Evolutionary conservation across 2,888 invertebrate species (phyloP).

Genomic region (Orthosia gothica): DNA sequence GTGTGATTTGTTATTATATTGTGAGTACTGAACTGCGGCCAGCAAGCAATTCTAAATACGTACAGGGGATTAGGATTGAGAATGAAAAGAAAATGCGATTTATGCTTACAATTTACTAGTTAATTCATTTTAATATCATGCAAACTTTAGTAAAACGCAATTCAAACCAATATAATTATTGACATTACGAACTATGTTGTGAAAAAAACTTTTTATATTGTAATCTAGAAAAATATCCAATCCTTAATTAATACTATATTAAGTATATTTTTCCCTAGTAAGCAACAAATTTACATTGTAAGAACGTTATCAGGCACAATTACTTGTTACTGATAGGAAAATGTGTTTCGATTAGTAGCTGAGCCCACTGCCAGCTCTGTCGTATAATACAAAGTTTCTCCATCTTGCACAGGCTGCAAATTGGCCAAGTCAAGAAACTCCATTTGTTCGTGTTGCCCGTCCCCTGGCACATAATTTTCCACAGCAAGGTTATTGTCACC

Average conservation of each 20-base stretch:
- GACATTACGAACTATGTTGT: not conserved
- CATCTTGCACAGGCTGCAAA: conserved; percentile 83
- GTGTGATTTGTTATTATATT: not conserved
- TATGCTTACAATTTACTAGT: conserved; percentile 36
- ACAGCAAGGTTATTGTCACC: conserved; percentile 74
- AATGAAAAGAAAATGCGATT: conserved; percentile 31
- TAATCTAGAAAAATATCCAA: conserved; percentile 11
- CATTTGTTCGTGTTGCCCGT: conserved; percentile 74
- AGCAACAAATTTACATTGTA: conserved; percentile 40
- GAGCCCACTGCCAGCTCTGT: conserved; percentile 77
- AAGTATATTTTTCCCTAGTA: not conserved
- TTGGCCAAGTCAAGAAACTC: conserved; percentile 83
- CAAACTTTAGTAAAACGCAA: conserved; percentile 1
- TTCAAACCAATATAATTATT: conserved; percentile 2
- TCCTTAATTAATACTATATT: not conserved
- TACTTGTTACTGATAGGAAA: conserved; percentile 64
- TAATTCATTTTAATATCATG: conserved; percentile 31
- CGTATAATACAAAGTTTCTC: conserved; percentile 85
- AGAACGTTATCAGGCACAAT: conserved; percentile 64
- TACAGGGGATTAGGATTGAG: not conserved
- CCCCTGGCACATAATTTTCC: conserved; percentile 76
- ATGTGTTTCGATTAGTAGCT: conserved; percentile 62
- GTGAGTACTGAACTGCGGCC: not conserved
- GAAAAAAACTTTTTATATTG: not conserved
- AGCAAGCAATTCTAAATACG: too few relatives aligned